Conservation (phyloP, 2,113 vertebrate species). For the Eudorcas thomsonii region DNA sequence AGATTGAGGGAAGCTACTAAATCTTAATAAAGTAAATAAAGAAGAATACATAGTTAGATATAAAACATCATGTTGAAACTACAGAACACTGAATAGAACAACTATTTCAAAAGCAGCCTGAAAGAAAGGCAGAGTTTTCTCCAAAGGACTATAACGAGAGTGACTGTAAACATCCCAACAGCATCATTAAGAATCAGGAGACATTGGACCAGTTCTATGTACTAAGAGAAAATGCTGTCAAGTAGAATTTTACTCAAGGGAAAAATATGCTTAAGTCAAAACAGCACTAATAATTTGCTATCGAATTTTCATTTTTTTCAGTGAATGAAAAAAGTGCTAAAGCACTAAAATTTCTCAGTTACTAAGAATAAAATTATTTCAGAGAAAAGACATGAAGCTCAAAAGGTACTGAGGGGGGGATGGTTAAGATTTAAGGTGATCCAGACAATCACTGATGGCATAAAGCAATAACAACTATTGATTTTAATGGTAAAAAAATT, state of each 20-base stretch:
- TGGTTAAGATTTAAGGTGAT: not conserved
- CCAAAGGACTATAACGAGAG: not conserved
- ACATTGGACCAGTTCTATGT: not conserved
- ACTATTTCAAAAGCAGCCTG: not conserved
- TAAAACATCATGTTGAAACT: not conserved
- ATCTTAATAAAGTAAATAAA: not conserved
- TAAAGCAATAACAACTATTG: not conserved
- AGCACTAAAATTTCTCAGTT: not conserved
- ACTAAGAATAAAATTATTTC: not conserved
- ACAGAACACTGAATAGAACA: not conserved
- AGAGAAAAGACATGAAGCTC: not conserved
- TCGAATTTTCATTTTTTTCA: not conserved
- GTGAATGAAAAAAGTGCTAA: not conserved
- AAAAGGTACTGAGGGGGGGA: not conserved
- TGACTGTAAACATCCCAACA: not conserved
- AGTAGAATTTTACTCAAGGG: not conserved
- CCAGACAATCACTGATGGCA: not conserved
- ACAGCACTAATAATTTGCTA: not conserved
- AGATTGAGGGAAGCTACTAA: not conserved
- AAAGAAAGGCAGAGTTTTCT: slow-evolving; percentile 7
- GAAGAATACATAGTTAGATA: not conserved
- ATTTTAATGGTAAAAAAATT: not conserved
- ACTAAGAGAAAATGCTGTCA: not conserved
- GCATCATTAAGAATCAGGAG: not conserved
- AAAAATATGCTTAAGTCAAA: slow-evolving; percentile 10